These are phyloP conservation scores for Bubo bubo DNA, from an alignment of 2,113 vertebrate species.

Conservation along the genomic window DNA sequence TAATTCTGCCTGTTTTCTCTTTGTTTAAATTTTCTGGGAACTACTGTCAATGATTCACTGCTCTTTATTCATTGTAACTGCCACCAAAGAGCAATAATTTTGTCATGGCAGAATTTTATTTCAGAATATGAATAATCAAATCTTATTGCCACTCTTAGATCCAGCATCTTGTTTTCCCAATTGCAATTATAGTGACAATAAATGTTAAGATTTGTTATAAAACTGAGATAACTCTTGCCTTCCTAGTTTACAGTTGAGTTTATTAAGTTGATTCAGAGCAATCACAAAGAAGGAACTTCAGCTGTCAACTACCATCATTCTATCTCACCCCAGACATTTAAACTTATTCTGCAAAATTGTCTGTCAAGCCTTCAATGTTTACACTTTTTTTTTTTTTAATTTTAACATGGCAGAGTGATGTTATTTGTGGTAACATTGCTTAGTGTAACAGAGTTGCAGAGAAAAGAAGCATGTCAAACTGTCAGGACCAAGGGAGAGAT, in stretches of 20 bases:
- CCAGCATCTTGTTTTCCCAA: neutral
- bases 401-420: neutral
- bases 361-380: neutral
- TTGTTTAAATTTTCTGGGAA: neutral
- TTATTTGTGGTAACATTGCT: neutral
- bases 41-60: neutral
- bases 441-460: neutral
- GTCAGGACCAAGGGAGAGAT: neutral
- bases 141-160: neutral
- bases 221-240: neutral
- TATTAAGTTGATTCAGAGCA: neutral
- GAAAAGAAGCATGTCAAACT: neutral
- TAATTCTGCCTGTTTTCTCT: neutral
- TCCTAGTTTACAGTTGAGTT: neutral
- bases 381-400: neutral
- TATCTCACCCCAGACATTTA: neutral
- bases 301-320: neutral
- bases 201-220: conserved; percentile 5
- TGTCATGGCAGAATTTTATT: neutral
- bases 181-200: neutral
- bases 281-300: neutral
- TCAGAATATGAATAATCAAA: neutral
- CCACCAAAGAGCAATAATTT: neutral
- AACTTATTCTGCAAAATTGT: neutral
- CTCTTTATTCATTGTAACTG: neutral